Base-by-base conservation (phyloP, 2,113 vertebrate species). In the Oplegnathus fasciatus region DNA sequence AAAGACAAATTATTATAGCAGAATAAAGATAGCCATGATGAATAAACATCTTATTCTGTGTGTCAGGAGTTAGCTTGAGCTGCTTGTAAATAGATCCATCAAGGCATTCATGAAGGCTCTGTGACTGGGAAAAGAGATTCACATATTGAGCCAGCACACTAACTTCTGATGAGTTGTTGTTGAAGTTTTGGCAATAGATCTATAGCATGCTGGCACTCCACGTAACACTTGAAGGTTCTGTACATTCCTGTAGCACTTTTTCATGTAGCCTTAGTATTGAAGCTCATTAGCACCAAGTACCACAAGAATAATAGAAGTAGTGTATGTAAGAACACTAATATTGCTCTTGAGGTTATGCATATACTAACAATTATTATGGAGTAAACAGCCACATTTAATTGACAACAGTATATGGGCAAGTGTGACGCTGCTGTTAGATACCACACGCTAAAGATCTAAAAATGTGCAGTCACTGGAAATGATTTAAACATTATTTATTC, bases 1-100 rank as follows among this genome's bases (percentile, higher is more conserved):
- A 57, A 67, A 88, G 79, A 84, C 74, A 58, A 88, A 86, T 84
- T 44, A 76, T 72, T 83, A 48, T n/a, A 68, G 57, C 34, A 71
- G 78, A 73, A 64, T 66, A 90, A 83, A 82, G 77, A 85, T 78
- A 72, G 65, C 79, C 13, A 18, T 32, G 58, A 80, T 85, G 74
- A 88, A 87, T 80, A 70, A 58, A 83, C 48, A 26, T 60, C 83
- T 75, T 72, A 50, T 86, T 86, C 54, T 67, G 26, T 75, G 54
- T 86, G 72, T 68, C 70, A 78, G 69, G 17, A 73, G 54, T 9
- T 28, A 70, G 80, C 28, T 80, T 62, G 44, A 81, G 61, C 66
- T 73, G 69, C 72, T 67, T 68, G 52, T 86, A 62, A 85, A 80
- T 68, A 77, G 52, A 26, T 78, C 44, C 50, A 22, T 78, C 85